Percentiles rank a stretch among this genome's conserved stretches.
phyloP scores from a whole-genome alignment of 2,888 invertebrate genomes.

The Nephrotoma appendiculata region DNA sequence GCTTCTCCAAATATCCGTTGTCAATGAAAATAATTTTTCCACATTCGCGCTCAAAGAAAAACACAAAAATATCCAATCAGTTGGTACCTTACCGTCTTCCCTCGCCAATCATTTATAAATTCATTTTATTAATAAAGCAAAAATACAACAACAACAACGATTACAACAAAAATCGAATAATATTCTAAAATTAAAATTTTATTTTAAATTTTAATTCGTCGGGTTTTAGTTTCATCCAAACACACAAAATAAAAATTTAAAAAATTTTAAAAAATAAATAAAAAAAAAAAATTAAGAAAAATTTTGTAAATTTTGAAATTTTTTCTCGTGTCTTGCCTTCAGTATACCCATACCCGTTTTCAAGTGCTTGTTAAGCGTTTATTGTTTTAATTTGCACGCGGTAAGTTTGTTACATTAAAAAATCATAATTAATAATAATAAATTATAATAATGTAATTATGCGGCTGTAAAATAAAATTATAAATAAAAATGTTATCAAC shows the following conservation, averaged over 20 bases:
- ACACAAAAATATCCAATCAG: neutral
- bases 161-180: neutral
- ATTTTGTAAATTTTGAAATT: neutral
- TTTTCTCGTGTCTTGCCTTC: neutral
- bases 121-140: neutral
- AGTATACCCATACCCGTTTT: neutral
- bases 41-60: neutral
- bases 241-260: neutral
- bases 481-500: neutral
- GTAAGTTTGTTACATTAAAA: neutral
- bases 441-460: neutral
- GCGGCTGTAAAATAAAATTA: neutral
- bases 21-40: neutral
- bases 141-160: neutral
- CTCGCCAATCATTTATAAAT: neutral
- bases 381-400: neutral
- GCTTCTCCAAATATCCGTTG: neutral
- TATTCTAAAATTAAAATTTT: neutral
- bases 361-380: neutral
- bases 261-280: neutral
- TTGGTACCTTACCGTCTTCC: neutral
- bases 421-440: neutral
- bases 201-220: neutral
- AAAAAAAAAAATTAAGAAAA: neutral
- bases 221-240: neutral